These are phyloP conservation scores for Pterostichus niger DNA, from an alignment of 2,888 invertebrate genomes.

Conservation along the genomic window DNA sequence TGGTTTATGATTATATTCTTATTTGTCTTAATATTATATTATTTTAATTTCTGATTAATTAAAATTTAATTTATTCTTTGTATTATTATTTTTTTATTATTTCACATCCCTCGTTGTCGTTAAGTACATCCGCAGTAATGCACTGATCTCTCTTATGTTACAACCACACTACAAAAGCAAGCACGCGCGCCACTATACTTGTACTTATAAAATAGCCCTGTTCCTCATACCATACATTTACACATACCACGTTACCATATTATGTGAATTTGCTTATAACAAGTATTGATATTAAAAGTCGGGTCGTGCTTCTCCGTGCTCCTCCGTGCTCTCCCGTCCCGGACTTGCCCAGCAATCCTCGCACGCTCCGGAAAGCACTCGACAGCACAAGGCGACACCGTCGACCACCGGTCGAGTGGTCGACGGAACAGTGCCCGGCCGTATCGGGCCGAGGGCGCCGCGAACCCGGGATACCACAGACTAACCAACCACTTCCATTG, in stretches of 20 bases:
- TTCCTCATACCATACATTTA: conserved; percentile 18
- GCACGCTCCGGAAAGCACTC: conserved; percentile 58
- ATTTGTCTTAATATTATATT: conserved; percentile 65
- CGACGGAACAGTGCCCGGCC: conserved; percentile 68
- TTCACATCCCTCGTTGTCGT: conserved; percentile 51
- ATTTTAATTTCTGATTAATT: conserved; percentile 65
- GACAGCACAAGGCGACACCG: conserved; percentile 63
- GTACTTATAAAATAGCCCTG: conserved; percentile 10
- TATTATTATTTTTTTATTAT: conserved; percentile 65
- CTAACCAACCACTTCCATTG: conserved; percentile 73
- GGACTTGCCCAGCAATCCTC: conserved; percentile 27
- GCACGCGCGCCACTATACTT: conserved; percentile 45
- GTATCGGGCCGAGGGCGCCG: conserved; percentile 60
- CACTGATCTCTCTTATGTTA: conserved; percentile 29
- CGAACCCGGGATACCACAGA: conserved; percentile 71
- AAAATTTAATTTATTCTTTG: conserved; percentile 67
- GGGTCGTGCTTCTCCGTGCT: conserved; percentile 46
- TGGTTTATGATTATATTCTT: conserved; percentile 67
- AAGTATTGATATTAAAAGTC: conserved; percentile 8
- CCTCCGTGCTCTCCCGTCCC: conserved; percentile 49
- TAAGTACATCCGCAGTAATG: conserved; percentile 51
- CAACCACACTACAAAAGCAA: conserved; percentile 8
- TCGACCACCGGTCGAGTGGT: conserved; percentile 37
- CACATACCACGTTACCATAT: conserved; percentile 18
- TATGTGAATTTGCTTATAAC: conserved; percentile 21